A percentile compares a stretch with the other conserved stretches of the same genome.
These are phyloP conservation scores for Panagrolaimus sp. DNA, from an alignment of 1,140 invertebrate genomes.

Conservation along the genomic window DNA sequence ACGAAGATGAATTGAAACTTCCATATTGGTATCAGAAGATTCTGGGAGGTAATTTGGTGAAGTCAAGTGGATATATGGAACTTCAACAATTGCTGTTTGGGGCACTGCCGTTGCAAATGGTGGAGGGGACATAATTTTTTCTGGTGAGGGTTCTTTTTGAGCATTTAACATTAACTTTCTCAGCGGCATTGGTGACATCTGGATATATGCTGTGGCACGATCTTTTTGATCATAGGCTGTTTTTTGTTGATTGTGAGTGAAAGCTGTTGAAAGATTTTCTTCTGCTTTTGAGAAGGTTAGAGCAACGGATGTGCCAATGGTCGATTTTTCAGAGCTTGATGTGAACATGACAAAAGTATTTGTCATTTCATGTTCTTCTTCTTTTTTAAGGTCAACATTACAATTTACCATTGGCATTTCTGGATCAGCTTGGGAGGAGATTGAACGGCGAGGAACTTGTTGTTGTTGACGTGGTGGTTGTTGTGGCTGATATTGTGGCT, in stretches of 20 bases:
- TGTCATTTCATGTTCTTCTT: conserved; percentile 13
- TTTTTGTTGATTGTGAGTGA: not conserved
- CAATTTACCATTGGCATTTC: not conserved
- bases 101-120: not conserved
- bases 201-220: not conserved
- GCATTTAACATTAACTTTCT: not conserved
- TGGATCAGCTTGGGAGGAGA: too few relatives aligned
- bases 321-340: not conserved
- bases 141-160: not conserved
- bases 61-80: conserved; percentile 2
- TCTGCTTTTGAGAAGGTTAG: not conserved
- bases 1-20: conserved; percentile 24
- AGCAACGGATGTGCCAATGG: not conserved
- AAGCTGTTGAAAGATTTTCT: not conserved
- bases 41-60: not conserved
- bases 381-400: conserved; percentile 19
- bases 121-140: not conserved
- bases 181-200: not conserved
- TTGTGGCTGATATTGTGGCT: not conserved
- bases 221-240: not conserved
- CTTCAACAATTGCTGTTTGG: conserved; percentile 6
- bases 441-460: not conserved
- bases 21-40: conserved; percentile 15
- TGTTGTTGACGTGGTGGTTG: not conserved
- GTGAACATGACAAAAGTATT: conserved; percentile 13